Conservation (phyloP, 2,797 vertebrate genomes). For the Yasuhikotakia modesta region DNA sequence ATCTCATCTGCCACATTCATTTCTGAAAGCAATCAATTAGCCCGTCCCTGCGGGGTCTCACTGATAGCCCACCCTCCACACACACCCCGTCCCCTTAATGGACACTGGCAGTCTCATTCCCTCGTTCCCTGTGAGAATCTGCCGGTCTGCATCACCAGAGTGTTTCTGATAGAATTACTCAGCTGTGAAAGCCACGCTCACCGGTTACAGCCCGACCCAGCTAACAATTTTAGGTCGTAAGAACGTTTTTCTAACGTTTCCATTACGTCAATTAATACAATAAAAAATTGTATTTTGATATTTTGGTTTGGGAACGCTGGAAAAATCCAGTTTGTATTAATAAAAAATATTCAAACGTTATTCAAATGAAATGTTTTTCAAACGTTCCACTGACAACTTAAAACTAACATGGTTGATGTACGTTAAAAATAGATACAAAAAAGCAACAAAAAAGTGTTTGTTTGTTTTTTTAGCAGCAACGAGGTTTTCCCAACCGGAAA, state of each 20-base stretch:
- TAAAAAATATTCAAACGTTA: no score
- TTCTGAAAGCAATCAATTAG: constrained; percentile 77
- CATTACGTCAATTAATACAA: no score
- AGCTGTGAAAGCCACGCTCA: constrained; percentile 63
- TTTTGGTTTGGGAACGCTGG: no score
- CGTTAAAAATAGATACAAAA: no score
- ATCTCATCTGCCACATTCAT: constrained; percentile 64
- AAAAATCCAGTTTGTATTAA: no score
- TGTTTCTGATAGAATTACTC: constrained; percentile 76
- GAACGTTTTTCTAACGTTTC: no score
- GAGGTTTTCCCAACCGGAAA: fast-evolving
- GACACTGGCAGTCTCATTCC: constrained; percentile 67
- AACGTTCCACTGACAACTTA: no score
- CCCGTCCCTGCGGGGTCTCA: constrained; percentile 66
- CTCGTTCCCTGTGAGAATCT: constrained; percentile 52
- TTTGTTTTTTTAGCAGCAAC: fast-evolving
- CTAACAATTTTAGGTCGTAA: no score
- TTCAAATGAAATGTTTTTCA: no score
- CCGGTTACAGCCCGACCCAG: constrained; percentile 26
- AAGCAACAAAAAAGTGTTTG: no score
- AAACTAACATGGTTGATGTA: no score
- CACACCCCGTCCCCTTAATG: constrained; percentile 67
- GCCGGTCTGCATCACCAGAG: constrained; percentile 71
- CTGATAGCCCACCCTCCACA: constrained; percentile 63
- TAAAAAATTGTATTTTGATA: no score